phyloP scores from a whole-genome alignment of 2,888 invertebrate genomes.

The Torymus auratus region DNA sequence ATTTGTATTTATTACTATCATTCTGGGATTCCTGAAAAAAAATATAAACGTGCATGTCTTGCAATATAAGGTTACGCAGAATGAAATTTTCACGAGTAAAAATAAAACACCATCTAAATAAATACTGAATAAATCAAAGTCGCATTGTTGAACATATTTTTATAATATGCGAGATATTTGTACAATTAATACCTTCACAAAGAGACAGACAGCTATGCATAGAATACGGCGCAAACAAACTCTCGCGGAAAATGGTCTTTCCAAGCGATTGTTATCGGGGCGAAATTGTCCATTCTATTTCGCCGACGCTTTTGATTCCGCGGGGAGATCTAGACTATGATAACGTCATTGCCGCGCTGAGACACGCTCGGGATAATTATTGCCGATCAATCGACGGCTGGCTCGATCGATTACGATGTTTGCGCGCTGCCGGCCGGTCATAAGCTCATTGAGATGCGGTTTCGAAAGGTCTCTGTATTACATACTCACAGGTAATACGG shows the following conservation, averaged over 20 bases:
- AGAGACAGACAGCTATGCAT: not conserved
- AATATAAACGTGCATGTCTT: too few relatives aligned
- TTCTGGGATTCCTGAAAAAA: too few relatives aligned
- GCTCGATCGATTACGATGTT: conserved; percentile 55
- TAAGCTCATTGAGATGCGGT: conserved; percentile 57
- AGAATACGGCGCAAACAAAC: not conserved
- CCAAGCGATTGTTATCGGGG: conserved; percentile 35
- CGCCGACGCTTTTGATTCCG: conserved; percentile 38
- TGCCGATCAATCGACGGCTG: conserved; percentile 51
- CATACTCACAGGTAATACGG: conserved; percentile 49
- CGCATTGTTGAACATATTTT: not conserved
- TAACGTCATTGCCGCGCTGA: conserved; percentile 49
- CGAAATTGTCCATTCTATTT: conserved; percentile 42
- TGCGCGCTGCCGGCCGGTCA: conserved; percentile 46
- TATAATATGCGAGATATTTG: conserved; percentile 10
- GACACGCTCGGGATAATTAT: conserved; percentile 54
- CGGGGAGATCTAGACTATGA: conserved; percentile 46
- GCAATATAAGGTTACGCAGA: too few relatives aligned
- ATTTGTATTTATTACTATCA: too few relatives aligned
- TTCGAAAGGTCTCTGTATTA: conserved; percentile 67
- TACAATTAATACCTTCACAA: conserved; percentile 2
- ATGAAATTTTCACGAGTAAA: too few relatives aligned
- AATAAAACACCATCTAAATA: not conserved
- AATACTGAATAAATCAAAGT: conserved; percentile 6
- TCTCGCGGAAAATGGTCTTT: conserved; percentile 29